Evolutionary conservation across 1,140 invertebrate genomes (phyloP).

Genomic region (Drosophila orosa): DNA sequence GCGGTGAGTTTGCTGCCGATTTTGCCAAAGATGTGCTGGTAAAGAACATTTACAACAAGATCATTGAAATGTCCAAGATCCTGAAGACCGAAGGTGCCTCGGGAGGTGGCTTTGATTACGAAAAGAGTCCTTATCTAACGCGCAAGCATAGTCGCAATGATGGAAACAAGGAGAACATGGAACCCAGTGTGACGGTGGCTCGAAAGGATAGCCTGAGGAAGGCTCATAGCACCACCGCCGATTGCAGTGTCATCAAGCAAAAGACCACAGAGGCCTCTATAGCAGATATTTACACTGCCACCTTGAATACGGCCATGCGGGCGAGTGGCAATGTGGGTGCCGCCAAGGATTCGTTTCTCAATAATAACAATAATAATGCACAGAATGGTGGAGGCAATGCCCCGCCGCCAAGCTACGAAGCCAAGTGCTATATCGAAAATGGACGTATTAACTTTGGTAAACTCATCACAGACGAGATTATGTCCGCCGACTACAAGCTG

Average conservation of each 20-base stretch:
- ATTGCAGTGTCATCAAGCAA: conserved; percentile 66
- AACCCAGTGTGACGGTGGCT: conserved; percentile 30
- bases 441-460: conserved; percentile 91
- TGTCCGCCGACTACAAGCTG: conserved; percentile 91
- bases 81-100: conserved; percentile 77
- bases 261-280: conserved; percentile 68
- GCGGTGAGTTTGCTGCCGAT: conserved; percentile 96
- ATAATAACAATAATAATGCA: conserved; percentile 69
- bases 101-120: conserved; percentile 43
- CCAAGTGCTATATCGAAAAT: conserved; percentile 88
- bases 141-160: conserved; percentile 75
- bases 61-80: conserved; percentile 89
- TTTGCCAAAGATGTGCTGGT: conserved; percentile 93
- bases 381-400: conserved; percentile 35
- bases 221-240: conserved; percentile 65
- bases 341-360: conserved; percentile 69
- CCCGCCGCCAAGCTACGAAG: conserved; percentile 81
- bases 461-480: conserved; percentile 93
- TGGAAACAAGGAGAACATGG: conserved; percentile 74
- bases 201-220: conserved; percentile 78
- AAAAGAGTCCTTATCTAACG: conserved; percentile 73
- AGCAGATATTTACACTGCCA: conserved; percentile 75
- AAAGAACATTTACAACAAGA: conserved; percentile 90
- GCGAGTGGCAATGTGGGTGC: conserved; percentile 52
- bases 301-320: conserved; percentile 74